phyloP scores from a whole-genome alignment of 2,888 invertebrate genomes.

The Trichopoda pennipes region DNA sequence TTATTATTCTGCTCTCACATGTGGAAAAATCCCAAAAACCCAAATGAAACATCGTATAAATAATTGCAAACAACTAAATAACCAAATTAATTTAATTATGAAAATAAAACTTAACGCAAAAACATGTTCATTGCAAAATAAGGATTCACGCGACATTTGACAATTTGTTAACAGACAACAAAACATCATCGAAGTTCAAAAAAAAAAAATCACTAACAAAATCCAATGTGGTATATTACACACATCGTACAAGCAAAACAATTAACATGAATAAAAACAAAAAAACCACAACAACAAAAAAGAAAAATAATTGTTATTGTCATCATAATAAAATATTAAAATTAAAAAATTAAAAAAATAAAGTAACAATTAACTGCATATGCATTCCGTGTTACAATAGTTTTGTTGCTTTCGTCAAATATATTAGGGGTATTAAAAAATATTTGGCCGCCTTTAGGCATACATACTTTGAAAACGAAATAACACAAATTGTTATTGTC shows the following conservation, averaged over 20 bases:
- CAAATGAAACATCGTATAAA: conserved; percentile 80
- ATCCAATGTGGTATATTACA: conserved; percentile 68
- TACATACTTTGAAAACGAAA: not conserved
- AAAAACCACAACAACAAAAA: no score
- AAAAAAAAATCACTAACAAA: conserved; percentile 30
- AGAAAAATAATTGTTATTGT: conserved; percentile 14
- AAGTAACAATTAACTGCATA: conserved; percentile 59
- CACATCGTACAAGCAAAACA: conserved; percentile 44
- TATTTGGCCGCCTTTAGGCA: not conserved
- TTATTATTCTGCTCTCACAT: conserved; percentile 30
- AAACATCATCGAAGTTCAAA: conserved; percentile 41
- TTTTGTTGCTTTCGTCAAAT: conserved; percentile 4
- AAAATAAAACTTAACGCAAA: not conserved
- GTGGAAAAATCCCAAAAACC: conserved; percentile 79
- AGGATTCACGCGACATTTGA: conserved; percentile 58
- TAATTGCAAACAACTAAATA: conserved; percentile 74
- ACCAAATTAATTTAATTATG: conserved; percentile 28
- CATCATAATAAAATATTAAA: conserved; percentile 26
- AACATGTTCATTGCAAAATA: conserved; percentile 23
- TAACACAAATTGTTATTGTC: no score
- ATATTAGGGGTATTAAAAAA: conserved; percentile 17
- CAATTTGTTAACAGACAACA: conserved; percentile 57
- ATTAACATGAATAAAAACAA: conserved; percentile 18
- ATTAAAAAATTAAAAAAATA: no score
- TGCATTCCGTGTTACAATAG: conserved; percentile 54